Evolutionary conservation across 2,888 invertebrate genomes (phyloP), one percentile per base, ranked within the genome.

Genomic region (Caenorhabditis sp.): DNA sequence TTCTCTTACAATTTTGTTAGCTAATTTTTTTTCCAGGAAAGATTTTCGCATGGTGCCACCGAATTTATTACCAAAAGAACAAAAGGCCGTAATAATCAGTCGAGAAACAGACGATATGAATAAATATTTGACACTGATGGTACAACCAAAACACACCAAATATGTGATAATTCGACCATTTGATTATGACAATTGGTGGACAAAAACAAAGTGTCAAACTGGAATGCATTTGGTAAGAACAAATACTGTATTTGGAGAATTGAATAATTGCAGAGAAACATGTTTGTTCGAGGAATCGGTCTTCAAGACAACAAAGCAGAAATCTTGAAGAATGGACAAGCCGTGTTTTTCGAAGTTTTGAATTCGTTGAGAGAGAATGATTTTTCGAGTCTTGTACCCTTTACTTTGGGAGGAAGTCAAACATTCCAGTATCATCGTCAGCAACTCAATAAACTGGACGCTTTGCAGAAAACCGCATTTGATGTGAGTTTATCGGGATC

Each of bases 351-450:
- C 19, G 74, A 66, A 66, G 61, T 74, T 53, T 27, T 74, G 21
- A 37, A 50, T 21, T 62, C 69, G 12, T 10, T 66, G 1, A 19
- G 62, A 51, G 62, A 66, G 27, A 58, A 66, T 21, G 66, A 74
- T 27, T 74, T 74, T n/a, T 64, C 66, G 12, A 31, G 19, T 21
- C 59, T 74, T 0, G 21, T 49, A 10, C 53, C 62, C 36, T 57
- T 58, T 54, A 66, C 64, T 26, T 62, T 74, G 21, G 74, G 69
- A 1, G 69, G 69, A 53, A 26, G 57, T 14, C 51, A 66, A 54
- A 61, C 69, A 4, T 62, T 74, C 2, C 62, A 74, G n/a, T 74
- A 66, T 50, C 74, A 74, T 62, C 59, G 66, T 12, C 27, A 62
- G 0, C 53, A 57, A 3, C 55, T 68, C 5, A 24, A 60, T 8